These are phyloP conservation scores for Coendou prehensilis DNA, from an alignment of 2,797 vertebrate species.

Conservation along the genomic window DNA sequence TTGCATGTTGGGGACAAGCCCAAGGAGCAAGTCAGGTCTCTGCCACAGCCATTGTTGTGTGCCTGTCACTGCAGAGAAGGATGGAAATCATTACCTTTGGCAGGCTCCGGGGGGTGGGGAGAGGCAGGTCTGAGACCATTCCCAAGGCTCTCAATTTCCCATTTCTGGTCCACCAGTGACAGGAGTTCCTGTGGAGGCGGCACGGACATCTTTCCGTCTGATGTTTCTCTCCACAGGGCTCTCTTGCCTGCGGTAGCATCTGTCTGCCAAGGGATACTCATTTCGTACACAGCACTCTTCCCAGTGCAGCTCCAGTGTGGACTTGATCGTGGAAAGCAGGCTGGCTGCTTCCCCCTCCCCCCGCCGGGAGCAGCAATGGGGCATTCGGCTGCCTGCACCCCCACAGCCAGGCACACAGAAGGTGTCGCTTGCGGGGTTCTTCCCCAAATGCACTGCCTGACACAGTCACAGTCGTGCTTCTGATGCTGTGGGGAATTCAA, in stretches of 20 bases:
- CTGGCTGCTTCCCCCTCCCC: neutral
- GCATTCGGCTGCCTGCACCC: too few species aligned
- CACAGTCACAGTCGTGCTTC: neutral
- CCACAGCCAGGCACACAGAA: neutral
- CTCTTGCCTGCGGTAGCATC: neutral
- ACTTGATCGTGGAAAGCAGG: neutral
- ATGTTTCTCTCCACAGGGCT: neutral
- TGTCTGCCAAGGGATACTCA: neutral
- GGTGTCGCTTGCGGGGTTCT: neutral
- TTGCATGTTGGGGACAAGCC: neutral
- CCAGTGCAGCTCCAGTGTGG: neutral
- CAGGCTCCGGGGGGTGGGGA: neutral
- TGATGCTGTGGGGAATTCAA: neutral
- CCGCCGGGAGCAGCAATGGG: neutral
- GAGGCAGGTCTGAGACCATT: neutral
- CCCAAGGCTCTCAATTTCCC: neutral
- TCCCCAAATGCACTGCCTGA: neutral
- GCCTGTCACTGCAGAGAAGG: neutral
- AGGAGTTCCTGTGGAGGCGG: neutral
- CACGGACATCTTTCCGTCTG: neutral
- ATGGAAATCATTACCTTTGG: neutral
- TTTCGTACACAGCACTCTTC: neutral
- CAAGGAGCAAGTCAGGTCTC: neutral
- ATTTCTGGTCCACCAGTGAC: neutral
- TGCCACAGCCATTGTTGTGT: neutral